Evolutionary conservation across 1,140 invertebrate species (phyloP).

Genomic region (Aradophagus sp.): DNA sequence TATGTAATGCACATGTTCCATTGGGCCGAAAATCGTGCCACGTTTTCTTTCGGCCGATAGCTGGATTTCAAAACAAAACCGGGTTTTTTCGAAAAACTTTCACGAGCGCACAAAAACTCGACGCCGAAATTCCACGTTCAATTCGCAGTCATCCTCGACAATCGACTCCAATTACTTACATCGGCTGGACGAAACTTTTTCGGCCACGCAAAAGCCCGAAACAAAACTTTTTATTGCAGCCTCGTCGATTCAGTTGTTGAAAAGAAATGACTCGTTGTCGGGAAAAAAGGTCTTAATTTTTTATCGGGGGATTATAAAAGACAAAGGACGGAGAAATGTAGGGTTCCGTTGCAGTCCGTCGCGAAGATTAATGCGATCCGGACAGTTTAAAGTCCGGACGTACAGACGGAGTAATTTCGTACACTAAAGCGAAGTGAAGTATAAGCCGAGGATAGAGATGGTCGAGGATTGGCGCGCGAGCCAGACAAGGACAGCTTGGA

Average conservation of each 20-base stretch:
- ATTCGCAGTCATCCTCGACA: no score
- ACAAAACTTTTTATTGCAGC: not conserved
- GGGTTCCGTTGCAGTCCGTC: conserved; percentile 30
- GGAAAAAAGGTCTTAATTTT: conserved; percentile 18
- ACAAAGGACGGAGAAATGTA: conserved; percentile 36
- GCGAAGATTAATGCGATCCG: conserved; percentile 45
- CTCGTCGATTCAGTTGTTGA: not conserved
- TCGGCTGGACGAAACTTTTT: not conserved
- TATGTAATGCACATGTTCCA: conserved; percentile 24
- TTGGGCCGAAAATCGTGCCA: conserved; percentile 11
- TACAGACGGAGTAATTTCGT: conserved; percentile 41
- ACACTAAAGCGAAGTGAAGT: conserved; percentile 40
- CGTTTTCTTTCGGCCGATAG: no score
- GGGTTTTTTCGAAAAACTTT: conserved; percentile 3
- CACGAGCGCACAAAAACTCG: not conserved
- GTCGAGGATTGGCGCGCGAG: conserved; percentile 23
- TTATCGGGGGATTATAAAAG: conserved; percentile 41
- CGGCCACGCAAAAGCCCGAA: not conserved
- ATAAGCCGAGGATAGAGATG: conserved; percentile 42
- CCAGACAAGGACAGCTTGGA: conserved; percentile 43
- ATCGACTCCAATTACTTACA: not conserved
- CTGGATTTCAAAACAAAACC: no score
- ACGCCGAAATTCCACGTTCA: no score
- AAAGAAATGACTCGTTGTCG: not conserved
- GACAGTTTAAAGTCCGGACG: conserved; percentile 42